Conservation (phyloP, 2,888 invertebrate genomes). For the Oasisia sp. region DNA sequence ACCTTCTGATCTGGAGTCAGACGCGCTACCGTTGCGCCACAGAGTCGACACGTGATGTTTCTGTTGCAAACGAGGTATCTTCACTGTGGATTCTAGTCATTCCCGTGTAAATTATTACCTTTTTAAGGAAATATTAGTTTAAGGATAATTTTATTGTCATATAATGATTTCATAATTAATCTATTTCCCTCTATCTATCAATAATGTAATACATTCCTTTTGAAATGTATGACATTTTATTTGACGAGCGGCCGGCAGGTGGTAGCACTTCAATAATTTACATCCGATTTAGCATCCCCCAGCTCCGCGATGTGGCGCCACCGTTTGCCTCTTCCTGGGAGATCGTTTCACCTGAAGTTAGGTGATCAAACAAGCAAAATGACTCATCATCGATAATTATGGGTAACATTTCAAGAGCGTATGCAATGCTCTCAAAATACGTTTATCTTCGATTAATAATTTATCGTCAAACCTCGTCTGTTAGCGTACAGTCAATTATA, state of each 20-base stretch:
- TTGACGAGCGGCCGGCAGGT: not conserved
- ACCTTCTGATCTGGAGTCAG: constrained; percentile 17
- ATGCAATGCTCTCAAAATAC: too few relatives aligned
- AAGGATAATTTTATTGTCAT: not conserved
- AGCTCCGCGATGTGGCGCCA: too few relatives aligned
- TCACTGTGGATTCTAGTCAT: not conserved
- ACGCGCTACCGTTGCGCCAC: constrained; percentile 17
- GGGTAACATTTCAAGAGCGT: too few relatives aligned
- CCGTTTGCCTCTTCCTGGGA: too few relatives aligned
- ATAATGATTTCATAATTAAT: not conserved
- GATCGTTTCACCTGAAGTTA: too few relatives aligned
- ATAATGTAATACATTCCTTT: not conserved
- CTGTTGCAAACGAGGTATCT: not conserved
- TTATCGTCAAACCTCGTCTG: too few relatives aligned
- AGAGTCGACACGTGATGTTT: not conserved
- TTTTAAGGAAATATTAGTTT: not conserved
- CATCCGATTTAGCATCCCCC: not conserved
- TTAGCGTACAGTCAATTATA: too few relatives aligned
- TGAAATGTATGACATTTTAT: not conserved
- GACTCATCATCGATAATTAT: too few relatives aligned
- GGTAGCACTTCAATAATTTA: not conserved
- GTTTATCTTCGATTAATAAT: too few relatives aligned
- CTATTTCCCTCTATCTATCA: not conserved
- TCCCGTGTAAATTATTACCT: not conserved
- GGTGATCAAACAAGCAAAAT: too few relatives aligned